Percentiles rank a stretch among this genome's conserved stretches.
phyloP scores from a whole-genome alignment of 2,888 invertebrate species.

The Parelbella ahira region DNA sequence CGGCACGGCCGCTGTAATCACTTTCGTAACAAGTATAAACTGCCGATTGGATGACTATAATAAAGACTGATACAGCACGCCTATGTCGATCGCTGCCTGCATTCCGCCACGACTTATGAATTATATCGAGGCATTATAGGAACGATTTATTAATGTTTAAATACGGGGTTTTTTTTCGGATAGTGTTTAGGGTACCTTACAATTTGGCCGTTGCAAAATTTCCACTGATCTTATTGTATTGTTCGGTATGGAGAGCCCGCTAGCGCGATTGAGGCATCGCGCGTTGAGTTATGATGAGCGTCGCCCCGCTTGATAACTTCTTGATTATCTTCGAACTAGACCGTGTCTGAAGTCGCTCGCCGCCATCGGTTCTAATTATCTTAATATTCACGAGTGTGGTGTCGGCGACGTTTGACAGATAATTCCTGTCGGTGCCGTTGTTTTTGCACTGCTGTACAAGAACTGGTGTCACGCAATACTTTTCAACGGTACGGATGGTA shows the following conservation, averaged over 20 bases:
- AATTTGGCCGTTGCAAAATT: slow-evolving; percentile 21
- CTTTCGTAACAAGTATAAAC: slow-evolving; percentile 43
- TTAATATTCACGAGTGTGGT: neutral
- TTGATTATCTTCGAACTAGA: slow-evolving; percentile 44
- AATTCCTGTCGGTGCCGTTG: slow-evolving; percentile 2
- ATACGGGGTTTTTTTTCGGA: slow-evolving; percentile 1
- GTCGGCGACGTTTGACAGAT: neutral
- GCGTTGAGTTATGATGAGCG: too few relatives aligned
- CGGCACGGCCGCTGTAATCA: slow-evolving; percentile 40
- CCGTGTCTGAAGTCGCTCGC: slow-evolving; percentile 4
- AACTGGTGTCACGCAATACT: slow-evolving; percentile 40
- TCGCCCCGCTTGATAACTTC: slow-evolving; percentile 44
- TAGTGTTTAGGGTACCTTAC: slow-evolving; percentile 26
- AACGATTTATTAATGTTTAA: slow-evolving; percentile 12
- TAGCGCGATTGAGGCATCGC: too few relatives aligned
- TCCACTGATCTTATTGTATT: too few relatives aligned
- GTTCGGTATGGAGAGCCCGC: too few relatives aligned
- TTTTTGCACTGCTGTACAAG: slow-evolving; percentile 12
- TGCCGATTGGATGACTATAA: slow-evolving; percentile 18
- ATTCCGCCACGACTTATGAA: neutral
- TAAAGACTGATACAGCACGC: slow-evolving; percentile 13
- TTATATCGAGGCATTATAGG: too few relatives aligned
- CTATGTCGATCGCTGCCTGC: slow-evolving; percentile 3
- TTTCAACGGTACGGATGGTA: slow-evolving; percentile 42
- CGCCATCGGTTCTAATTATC: slow-evolving; percentile 11